Evolutionary conservation across 2,113 vertebrate genomes (phyloP), one percentile per base, ranked within the genome.

Genomic region (Stegastes partitus): DNA sequence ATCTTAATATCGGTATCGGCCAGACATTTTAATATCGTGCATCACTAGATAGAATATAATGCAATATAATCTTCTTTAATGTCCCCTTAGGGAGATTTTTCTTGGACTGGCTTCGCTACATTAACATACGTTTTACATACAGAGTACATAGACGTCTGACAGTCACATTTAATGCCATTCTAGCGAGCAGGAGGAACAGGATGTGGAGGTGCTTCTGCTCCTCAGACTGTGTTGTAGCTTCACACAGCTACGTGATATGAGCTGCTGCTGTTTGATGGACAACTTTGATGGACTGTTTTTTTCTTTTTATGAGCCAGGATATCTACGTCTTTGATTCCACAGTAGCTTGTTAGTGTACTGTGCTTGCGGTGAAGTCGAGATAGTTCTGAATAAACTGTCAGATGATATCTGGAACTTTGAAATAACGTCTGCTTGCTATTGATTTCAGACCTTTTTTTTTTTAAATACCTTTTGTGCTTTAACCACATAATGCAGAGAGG

Each of bases 141-240:
- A n/a, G n/a, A n/a, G n/a, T n/a, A n/a, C n/a, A n/a, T n/a, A n/a
- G n/a, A n/a, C n/a, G n/a, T n/a, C n/a, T n/a, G n/a, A n/a, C n/a
- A n/a, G n/a, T n/a, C n/a, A n/a, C n/a, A n/a, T n/a, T n/a, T n/a
- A n/a, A n/a, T n/a, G n/a, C n/a, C n/a, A n/a, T n/a, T n/a, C n/a
- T n/a, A n/a, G n/a, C n/a, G n/a, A n/a, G n/a, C n/a, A 28, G 74
- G 85, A 89, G 87, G 84, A 62, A 74, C 90, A 81, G 90, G 92
- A 95, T 92, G 98, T 98, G 98, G 98, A 99, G 94, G 96, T 99
- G 61, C 95, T 99, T 22, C 59, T 99, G 87, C 95, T 99, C 61
- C 88, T 98, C 85, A 95, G 97, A 66, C 95, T 98, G 87, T 98
- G 97, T 95, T 98, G 97, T 95, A 98, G 97, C 95, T 98, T 97